phyloP scores from a whole-genome alignment of 2,888 invertebrate genomes.

The Brenthis ino region DNA sequence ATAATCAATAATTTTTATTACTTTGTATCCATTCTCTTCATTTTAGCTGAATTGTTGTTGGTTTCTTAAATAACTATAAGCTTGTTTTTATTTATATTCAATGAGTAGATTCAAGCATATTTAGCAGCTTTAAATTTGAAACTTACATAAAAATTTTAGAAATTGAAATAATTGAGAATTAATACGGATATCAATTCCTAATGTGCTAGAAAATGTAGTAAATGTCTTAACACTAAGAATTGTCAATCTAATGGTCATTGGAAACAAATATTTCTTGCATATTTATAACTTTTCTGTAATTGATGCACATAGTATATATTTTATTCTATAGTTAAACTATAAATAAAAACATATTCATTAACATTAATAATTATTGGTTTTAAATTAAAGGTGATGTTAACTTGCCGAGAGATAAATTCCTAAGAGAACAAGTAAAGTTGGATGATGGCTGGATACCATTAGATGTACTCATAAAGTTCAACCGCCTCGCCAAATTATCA shows the following conservation, averaged over 20 bases:
- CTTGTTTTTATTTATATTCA: not conserved
- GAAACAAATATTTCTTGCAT: too few relatives aligned
- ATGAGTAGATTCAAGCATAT: not conserved
- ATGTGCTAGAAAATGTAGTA: too few relatives aligned
- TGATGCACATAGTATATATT: too few relatives aligned
- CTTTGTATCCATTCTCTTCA: not conserved
- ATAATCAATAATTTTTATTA: slow-evolving; percentile 1
- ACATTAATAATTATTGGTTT: not conserved
- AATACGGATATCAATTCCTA: too few relatives aligned
- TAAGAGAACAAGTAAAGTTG: slow-evolving; percentile 91
- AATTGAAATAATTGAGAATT: too few relatives aligned
- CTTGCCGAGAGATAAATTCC: slow-evolving; percentile 94
- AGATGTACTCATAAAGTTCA: slow-evolving; percentile 92
- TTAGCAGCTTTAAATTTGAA: too few relatives aligned
- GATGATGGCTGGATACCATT: slow-evolving; percentile 96
- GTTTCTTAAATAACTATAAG: not conserved
- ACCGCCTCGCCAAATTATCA: slow-evolving; percentile 89
- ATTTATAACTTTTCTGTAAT: too few relatives aligned
- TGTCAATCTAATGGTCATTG: too few relatives aligned
- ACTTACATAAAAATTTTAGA: too few relatives aligned
- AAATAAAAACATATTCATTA: too few relatives aligned
- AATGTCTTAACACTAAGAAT: too few relatives aligned
- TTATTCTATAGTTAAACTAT: too few relatives aligned
- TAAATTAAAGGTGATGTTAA: slow-evolving; percentile 90
- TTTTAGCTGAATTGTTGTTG: not conserved